Evolutionary conservation across 2,888 invertebrate species (phyloP), one percentile per base, ranked within the genome.

Genomic region (Thymelicus sylvestris): DNA sequence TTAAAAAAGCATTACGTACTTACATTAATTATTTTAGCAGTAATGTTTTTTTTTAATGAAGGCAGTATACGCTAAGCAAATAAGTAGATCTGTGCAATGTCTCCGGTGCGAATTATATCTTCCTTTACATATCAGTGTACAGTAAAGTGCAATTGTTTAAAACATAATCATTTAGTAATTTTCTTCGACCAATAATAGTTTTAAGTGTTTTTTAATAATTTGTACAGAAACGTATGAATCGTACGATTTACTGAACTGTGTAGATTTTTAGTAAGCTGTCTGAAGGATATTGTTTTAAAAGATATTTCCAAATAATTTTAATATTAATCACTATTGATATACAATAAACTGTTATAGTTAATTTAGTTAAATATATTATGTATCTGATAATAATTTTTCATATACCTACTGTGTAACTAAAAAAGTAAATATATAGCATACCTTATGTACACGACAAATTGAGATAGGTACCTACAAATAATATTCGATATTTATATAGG

Each of bases 81-180:
- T 41, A 41, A 41, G 7, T 44, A 44, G 44, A 10, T 44, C 10
- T 44, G 44, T 8, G 8, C 10, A 41, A 15, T n/a, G 44, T 48
- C 48, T 13, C 13, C 8, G 31, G n/a, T 44, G 60, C n/a, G 7
- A 39, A 6, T 60, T 31, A 19, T 41, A 61, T 61, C 41, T 61
- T 44, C 10, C n/a, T 48, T 69, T 69, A 76, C 76, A 76, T 76
- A 76, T 76, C 76, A 72, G 59, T 73, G 70, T 75, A 74, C 71
- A 74, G 66, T 72, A 72, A 74, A 72, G 75, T 75, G 75, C 76
- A 78, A 76, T 78, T 77, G 68, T 75, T 73, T 73, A 44, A 64
- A 72, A 74, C 75, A 76, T 76, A 75, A 76, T 76, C 74, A 76
- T 75, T 71, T 74, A 69, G 66, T 67, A 71, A 65, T 76, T 70